These are phyloP conservation scores for Pomacea canaliculata DNA, from an alignment of 2,888 invertebrate species.

Conservation along the genomic window DNA sequence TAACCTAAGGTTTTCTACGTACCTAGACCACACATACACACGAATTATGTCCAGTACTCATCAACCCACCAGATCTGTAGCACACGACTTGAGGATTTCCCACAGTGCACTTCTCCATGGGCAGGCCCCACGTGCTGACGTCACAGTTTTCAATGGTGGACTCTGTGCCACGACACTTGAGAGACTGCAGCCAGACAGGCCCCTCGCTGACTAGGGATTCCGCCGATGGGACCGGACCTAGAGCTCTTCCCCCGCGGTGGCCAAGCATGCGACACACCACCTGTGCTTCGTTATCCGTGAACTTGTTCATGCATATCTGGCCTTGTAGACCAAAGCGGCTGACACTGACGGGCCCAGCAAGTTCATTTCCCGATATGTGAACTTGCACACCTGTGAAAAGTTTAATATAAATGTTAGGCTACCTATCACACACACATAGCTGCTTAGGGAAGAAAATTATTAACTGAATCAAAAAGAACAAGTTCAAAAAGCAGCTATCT, in stretches of 20 bases:
- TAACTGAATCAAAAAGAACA: too few relatives aligned
- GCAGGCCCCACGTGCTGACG: slow-evolving; percentile 36
- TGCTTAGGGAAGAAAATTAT: too few relatives aligned
- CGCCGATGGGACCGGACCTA: slow-evolving; percentile 31
- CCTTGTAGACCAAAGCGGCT: slow-evolving; percentile 44
- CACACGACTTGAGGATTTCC: slow-evolving; percentile 44
- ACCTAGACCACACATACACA: too few relatives aligned
- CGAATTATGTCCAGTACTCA: too few relatives aligned
- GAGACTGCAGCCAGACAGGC: slow-evolving; percentile 53
- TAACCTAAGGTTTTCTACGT: too few relatives aligned
- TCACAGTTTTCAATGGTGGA: slow-evolving; percentile 45
- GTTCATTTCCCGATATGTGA: background rate
- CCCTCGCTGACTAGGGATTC: slow-evolving; percentile 3
- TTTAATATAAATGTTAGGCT: background rate
- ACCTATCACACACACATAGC: too few relatives aligned
- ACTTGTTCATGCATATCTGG: slow-evolving; percentile 47
- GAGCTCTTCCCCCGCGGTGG: slow-evolving; percentile 47
- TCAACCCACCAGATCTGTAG: slow-evolving; percentile 4
- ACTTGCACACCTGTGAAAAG: background rate
- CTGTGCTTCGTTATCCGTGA: slow-evolving; percentile 39
- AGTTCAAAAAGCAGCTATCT: too few relatives aligned
- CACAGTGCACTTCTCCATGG: slow-evolving; percentile 34
- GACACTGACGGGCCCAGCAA: slow-evolving; percentile 33
- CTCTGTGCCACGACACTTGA: slow-evolving; percentile 71
- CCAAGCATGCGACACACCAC: slow-evolving; percentile 44